phyloP scores from a whole-genome alignment of 2,888 invertebrate species.

The Brachynemurus nebulosus region DNA sequence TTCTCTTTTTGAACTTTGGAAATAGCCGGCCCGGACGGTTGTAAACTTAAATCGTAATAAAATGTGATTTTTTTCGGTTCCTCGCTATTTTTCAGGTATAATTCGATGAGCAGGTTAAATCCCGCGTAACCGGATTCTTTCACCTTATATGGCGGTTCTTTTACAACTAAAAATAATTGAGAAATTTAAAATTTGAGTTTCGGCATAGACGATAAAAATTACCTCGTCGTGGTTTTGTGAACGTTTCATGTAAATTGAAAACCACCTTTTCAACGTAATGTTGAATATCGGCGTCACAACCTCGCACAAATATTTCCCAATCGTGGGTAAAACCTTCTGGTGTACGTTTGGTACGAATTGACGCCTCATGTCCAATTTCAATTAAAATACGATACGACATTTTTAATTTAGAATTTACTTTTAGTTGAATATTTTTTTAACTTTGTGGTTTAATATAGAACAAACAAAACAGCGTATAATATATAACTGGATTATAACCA shows the following conservation, averaged over 20 bases:
- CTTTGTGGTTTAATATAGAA: too few relatives aligned
- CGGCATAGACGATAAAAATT: constrained; percentile 23
- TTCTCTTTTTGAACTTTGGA: constrained; percentile 63
- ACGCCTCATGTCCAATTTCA: constrained; percentile 86
- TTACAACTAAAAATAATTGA: constrained; percentile 52
- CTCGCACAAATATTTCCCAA: constrained; percentile 91
- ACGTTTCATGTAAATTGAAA: constrained; percentile 82
- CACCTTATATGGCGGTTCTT: constrained; percentile 80
- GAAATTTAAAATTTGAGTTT: too few relatives aligned
- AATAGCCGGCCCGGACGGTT: constrained; percentile 57
- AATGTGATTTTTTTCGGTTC: constrained; percentile 77
- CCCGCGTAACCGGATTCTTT: constrained; percentile 95
- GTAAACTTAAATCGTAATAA: constrained; percentile 74
- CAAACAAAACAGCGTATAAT: too few relatives aligned
- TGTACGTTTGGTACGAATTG: constrained; percentile 64
- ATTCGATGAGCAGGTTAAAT: constrained; percentile 78
- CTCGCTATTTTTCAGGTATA: constrained; percentile 76
- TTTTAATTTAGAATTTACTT: too few relatives aligned
- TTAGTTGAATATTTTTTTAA: too few relatives aligned
- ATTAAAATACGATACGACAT: constrained; percentile 68
- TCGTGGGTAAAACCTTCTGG: constrained; percentile 92
- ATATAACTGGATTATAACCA: too few relatives aligned
- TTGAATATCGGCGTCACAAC: constrained; percentile 74
- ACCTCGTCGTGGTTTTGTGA: constrained; percentile 85
- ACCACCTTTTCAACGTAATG: constrained; percentile 88